Percentiles rank a stretch among this genome's conserved stretches.
phyloP scores from a whole-genome alignment of 2,888 invertebrate species.

The Mayetiola destructor region DNA sequence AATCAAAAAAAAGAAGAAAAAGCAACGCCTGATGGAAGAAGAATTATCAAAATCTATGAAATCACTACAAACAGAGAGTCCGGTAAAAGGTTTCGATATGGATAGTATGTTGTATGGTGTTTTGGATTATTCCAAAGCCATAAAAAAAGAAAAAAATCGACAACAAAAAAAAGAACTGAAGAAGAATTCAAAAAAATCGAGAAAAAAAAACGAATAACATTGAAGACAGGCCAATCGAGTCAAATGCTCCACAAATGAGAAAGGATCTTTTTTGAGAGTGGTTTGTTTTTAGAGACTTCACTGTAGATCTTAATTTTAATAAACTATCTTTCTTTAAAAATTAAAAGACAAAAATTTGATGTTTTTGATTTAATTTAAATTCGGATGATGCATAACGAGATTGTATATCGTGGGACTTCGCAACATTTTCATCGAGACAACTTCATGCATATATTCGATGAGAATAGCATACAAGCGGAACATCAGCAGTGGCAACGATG shows the following conservation, averaged over 20 bases:
- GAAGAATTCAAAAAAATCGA: not conserved
- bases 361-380: too few relatives aligned
- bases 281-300: not conserved
- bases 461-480: too few relatives aligned
- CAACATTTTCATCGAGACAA: too few relatives aligned
- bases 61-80: not conserved
- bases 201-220: not conserved
- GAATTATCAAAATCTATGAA: not conserved
- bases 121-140: not conserved
- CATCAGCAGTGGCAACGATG: too few relatives aligned
- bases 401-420: too few relatives aligned
- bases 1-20: not conserved
- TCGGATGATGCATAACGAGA: too few relatives aligned
- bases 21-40: not conserved
- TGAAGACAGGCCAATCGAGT: not conserved
- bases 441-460: too few relatives aligned
- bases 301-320: too few relatives aligned
- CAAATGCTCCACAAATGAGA: not conserved
- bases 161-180: not conserved
- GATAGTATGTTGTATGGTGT: not conserved
- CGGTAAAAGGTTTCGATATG: not conserved
- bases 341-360: too few relatives aligned
- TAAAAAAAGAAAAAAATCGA: not conserved
- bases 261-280: not conserved
- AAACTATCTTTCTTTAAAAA: too few relatives aligned